A percentile compares a stretch with the other conserved stretches of the same genome.
phyloP scores from a whole-genome alignment of 2,113 vertebrate species.

The Formicarius rufipectus region DNA sequence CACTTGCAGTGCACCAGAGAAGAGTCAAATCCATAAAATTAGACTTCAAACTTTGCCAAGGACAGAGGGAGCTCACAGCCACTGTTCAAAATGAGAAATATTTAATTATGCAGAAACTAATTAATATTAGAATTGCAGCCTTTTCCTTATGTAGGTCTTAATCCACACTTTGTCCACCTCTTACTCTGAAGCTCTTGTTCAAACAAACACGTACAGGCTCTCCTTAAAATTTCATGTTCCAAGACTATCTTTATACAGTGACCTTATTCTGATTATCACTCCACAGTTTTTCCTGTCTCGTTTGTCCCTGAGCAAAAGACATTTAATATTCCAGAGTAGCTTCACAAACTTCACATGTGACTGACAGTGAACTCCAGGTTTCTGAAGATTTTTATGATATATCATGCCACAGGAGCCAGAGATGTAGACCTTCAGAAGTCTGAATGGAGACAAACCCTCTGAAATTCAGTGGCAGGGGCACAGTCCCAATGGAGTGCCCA shows the following conservation, averaged over 20 bases:
- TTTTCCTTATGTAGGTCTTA: neutral
- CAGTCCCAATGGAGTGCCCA: fast-evolving
- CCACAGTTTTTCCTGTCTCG: neutral
- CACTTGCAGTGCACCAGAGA: neutral
- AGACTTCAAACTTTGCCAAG: constrained; percentile 30
- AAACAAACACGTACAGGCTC: constrained; percentile 27
- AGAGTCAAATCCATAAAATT: constrained; percentile 37
- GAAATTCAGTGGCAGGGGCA: neutral
- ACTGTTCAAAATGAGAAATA: constrained; percentile 29
- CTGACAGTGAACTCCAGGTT: neutral
- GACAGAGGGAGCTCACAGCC: constrained; percentile 30
- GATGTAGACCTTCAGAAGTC: neutral
- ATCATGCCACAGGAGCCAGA: neutral
- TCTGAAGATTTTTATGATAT: constrained; percentile 2
- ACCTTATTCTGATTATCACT: constrained; percentile 56
- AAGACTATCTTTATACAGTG: constrained; percentile 8
- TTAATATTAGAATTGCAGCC: constrained; percentile 50
- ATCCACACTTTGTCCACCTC: constrained; percentile 23
- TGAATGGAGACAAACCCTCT: neutral
- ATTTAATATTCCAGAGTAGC: constrained; percentile 34
- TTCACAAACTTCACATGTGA: neutral
- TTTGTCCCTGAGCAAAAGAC: neutral
- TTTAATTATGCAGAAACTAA: constrained; percentile 65
- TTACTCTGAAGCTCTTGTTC: constrained; percentile 29
- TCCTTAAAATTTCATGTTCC: constrained; percentile 53